Conservation (phyloP, 2,888 invertebrate species). For the Drosophila hawaiiensis region DNA sequence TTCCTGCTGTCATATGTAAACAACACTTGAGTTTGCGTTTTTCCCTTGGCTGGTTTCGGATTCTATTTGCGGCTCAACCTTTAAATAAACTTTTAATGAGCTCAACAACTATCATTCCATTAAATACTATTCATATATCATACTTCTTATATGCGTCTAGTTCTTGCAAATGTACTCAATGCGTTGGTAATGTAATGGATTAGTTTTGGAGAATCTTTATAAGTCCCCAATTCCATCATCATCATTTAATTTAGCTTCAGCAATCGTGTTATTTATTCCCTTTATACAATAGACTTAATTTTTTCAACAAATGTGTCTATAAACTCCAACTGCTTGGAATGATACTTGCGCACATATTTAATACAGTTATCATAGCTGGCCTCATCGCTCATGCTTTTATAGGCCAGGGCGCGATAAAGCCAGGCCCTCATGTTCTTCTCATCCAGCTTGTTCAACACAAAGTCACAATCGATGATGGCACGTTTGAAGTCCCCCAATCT, state of each 20-base stretch:
- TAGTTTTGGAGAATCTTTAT: no score
- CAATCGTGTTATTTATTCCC: not conserved
- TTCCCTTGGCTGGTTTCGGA: slow-evolving; percentile 9
- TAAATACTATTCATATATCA: not conserved
- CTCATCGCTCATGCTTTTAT: slow-evolving; percentile 87
- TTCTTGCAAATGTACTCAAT: not conserved
- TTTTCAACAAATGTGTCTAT: slow-evolving; percentile 87
- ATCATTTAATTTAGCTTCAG: not conserved
- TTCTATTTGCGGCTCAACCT: slow-evolving; percentile 36
- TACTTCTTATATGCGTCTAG: not conserved
- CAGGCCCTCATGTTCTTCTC: slow-evolving; percentile 91
- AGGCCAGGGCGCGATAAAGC: slow-evolving; percentile 90
- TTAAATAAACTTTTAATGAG: slow-evolving; percentile 59
- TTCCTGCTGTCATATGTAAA: slow-evolving; percentile 77
- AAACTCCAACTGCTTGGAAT: slow-evolving; percentile 88
- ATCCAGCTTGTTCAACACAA: slow-evolving; percentile 89
- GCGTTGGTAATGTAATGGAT: not conserved
- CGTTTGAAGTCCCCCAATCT: slow-evolving; percentile 87
- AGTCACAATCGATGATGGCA: slow-evolving; percentile 90
- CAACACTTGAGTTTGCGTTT: slow-evolving; percentile 54
- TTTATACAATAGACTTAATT: slow-evolving; percentile 23
- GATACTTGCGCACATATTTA: slow-evolving; percentile 88
- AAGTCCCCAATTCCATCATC: not conserved
- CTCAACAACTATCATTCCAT: slow-evolving; percentile 21
- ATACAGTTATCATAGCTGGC: slow-evolving; percentile 87